These are phyloP conservation scores for Coleophora flavipennella DNA, from an alignment of 2,888 invertebrate genomes.

Conservation along the genomic window DNA sequence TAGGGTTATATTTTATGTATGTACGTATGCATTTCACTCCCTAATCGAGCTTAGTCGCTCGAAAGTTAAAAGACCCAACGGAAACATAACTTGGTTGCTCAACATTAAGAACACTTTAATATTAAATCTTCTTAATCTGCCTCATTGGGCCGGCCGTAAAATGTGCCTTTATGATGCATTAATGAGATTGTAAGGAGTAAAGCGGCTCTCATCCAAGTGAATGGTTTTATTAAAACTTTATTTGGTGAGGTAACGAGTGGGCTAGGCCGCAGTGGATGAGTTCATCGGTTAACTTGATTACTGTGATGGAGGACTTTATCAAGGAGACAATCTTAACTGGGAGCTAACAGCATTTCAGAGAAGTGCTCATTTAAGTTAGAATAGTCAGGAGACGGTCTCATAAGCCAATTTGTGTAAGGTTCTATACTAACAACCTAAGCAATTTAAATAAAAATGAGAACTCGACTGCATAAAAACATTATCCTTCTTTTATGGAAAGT, in stretches of 20 bases:
- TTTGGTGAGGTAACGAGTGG: constrained; percentile 15
- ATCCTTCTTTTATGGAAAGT: too few species aligned
- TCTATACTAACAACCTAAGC: too few species aligned
- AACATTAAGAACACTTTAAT: neutral
- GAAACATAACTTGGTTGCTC: neutral
- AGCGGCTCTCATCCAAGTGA: constrained; percentile 15
- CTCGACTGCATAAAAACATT: too few species aligned
- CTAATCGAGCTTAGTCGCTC: too few species aligned
- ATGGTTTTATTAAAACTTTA: constrained; percentile 24
- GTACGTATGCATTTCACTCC: too few species aligned
- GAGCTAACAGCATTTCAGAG: too few species aligned
- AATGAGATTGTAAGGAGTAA: constrained; percentile 20
- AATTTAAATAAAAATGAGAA: too few species aligned
- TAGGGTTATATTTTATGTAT: too few species aligned
- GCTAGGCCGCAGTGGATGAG: constrained; percentile 7
- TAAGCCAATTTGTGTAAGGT: too few species aligned
- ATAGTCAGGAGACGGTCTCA: too few species aligned
- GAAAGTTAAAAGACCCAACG: too few species aligned
- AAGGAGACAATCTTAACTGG: neutral
- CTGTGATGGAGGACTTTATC: constrained; percentile 3
- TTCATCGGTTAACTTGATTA: constrained; percentile 6
- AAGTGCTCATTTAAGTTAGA: too few species aligned
- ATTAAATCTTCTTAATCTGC: constrained; percentile 6
- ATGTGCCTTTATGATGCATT: constrained; percentile 19
- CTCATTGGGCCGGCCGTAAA: constrained; percentile 17